Evolutionary conservation across 2,888 invertebrate species (phyloP).

Genomic region (Eugnorisma glareosa): DNA sequence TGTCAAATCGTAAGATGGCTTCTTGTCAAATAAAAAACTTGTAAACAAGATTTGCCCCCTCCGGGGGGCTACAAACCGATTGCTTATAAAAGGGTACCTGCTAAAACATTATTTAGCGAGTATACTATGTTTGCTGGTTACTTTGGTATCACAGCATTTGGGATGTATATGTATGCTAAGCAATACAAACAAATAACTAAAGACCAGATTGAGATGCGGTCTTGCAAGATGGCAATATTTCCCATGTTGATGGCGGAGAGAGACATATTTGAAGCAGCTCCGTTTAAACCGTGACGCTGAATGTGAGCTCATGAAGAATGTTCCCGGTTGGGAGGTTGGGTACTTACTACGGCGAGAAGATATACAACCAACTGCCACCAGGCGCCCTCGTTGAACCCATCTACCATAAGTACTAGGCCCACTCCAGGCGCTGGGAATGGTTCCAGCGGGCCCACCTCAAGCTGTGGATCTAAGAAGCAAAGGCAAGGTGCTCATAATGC

Average conservation of each 20-base stretch:
- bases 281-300: constrained; percentile 96
- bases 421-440: constrained; percentile 89
- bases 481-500: constrained; percentile 18
- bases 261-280: constrained; percentile 95
- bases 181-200: constrained; percentile 88
- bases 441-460: constrained; percentile 89
- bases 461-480: constrained; percentile 85
- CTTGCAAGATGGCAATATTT: constrained; percentile 93
- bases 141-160: constrained; percentile 90
- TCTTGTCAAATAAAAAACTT: constrained; percentile 75
- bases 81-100: constrained; percentile 92
- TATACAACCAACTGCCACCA: constrained; percentile 93
- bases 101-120: constrained; percentile 93
- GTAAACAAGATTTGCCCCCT: constrained; percentile 97
- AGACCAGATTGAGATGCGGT: constrained; percentile 93
- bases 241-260: constrained; percentile 96
- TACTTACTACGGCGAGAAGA: constrained; percentile 95
- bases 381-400: constrained; percentile 92
- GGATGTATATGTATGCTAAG: constrained; percentile 90
- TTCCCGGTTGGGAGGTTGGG: constrained; percentile 97
- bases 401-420: constrained; percentile 93
- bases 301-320: constrained; percentile 96
- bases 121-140: constrained; percentile 92
- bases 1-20: constrained; percentile 77
- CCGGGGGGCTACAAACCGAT: constrained; percentile 96